Evolutionary conservation across 2,113 vertebrate genomes (phyloP).

Genomic region (Narcine bancroftii): DNA sequence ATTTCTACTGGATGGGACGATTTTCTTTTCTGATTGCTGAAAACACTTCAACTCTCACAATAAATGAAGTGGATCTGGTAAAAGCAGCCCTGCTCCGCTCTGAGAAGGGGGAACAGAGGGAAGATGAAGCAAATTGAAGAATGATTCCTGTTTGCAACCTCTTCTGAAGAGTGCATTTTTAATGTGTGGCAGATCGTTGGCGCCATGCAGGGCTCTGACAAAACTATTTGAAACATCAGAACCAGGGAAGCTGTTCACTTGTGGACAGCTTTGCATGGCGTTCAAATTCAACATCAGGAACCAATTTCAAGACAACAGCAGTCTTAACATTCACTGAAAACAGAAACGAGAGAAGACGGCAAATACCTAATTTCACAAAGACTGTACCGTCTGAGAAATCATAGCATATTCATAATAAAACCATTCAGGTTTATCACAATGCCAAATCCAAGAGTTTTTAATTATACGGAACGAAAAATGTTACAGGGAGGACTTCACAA

Average conservation of each 20-base stretch:
- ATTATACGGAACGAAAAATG: background rate
- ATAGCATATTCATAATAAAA: background rate
- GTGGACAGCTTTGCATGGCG: background rate
- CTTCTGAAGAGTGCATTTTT: background rate
- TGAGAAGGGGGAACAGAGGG: background rate
- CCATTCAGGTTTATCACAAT: background rate
- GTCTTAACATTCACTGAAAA: background rate
- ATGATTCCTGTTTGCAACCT: background rate
- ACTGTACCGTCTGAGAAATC: background rate
- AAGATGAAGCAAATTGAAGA: no score
- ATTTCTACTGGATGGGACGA: background rate
- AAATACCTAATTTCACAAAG: background rate
- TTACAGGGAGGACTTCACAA: background rate
- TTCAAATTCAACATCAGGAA: background rate
- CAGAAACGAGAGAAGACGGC: background rate
- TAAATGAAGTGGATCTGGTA: background rate
- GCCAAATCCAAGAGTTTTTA: background rate
- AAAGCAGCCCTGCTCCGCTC: background rate
- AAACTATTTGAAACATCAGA: background rate
- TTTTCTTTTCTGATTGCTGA: background rate
- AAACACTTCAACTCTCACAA: background rate
- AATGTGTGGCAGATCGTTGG: background rate
- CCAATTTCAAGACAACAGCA: background rate
- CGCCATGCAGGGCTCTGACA: background rate
- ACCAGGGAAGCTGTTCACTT: background rate